Percentiles rank a stretch among this genome's conserved stretches.
Conservation (phyloP, 2,888 invertebrate genomes). For the Sycophila texana region DNA sequence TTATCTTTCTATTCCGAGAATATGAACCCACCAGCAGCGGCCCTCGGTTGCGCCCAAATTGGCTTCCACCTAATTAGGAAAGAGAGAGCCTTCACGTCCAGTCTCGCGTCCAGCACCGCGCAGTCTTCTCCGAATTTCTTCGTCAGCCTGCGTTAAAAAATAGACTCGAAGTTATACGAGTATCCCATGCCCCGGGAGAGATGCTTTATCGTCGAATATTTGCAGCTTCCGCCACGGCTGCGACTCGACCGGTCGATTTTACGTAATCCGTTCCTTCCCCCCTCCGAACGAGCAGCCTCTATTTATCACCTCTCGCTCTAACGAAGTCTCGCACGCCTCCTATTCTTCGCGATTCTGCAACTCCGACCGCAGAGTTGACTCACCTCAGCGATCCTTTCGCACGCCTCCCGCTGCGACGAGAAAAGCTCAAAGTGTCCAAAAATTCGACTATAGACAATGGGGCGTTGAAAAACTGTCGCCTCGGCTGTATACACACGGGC, state of each 20-base stretch:
- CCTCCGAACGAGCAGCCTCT: not conserved
- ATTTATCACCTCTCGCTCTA: not conserved
- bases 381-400: not conserved
- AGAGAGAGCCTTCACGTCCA: not conserved
- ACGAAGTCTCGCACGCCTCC: no score
- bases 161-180: not conserved
- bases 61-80: constrained; percentile 57
- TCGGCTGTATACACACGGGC: not conserved
- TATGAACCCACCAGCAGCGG: constrained; percentile 22
- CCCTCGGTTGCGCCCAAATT: constrained; percentile 46
- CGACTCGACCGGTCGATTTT: not conserved
- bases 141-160: constrained; percentile 27
- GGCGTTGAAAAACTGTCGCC: constrained; percentile 49
- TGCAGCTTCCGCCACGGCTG: constrained; percentile 45
- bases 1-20: constrained; percentile 59
- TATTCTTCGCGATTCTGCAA: no score
- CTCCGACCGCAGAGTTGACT: no score
- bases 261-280: no score
- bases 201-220: constrained; percentile 29
- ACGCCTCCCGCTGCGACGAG: not conserved
- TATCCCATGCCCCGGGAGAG: not conserved
- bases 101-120: not conserved
- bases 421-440: not conserved
- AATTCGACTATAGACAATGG: constrained; percentile 26
- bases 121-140: constrained; percentile 41